These are phyloP conservation scores for Silurus meridionalis DNA, from an alignment of 2,113 vertebrate genomes.

Conservation along the genomic window DNA sequence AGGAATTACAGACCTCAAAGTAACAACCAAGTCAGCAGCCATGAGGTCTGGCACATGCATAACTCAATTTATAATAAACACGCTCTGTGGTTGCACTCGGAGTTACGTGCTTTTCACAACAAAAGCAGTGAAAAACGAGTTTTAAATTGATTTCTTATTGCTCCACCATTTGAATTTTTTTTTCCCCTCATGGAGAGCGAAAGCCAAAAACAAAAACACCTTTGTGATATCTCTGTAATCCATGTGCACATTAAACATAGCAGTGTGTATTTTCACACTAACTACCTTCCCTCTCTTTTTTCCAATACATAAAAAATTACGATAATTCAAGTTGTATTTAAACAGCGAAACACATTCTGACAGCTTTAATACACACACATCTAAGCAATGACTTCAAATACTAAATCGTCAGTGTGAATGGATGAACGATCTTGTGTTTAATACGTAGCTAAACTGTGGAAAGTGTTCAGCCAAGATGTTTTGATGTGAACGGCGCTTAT, in stretches of 20 bases:
- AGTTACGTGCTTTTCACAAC: background rate
- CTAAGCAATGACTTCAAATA: background rate
- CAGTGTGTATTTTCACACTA: background rate
- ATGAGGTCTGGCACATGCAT: background rate
- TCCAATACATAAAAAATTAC: background rate
- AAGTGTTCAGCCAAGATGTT: background rate
- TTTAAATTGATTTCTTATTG: background rate
- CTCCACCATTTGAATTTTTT: background rate
- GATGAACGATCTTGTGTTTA: background rate
- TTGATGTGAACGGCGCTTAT: background rate
- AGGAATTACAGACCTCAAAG: background rate
- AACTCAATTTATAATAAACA: background rate
- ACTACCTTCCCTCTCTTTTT: background rate
- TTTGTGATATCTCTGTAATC: background rate
- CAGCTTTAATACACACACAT: conserved; percentile 3
- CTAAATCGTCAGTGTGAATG: background rate
- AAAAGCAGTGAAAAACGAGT: background rate
- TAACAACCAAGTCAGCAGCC: background rate
- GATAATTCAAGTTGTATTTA: conserved; percentile 10
- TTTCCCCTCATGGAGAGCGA: background rate
- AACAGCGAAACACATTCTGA: background rate
- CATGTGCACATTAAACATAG: background rate
- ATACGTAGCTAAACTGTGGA: background rate
- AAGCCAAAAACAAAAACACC: background rate
- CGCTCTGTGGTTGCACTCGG: background rate